Evolutionary conservation across 2,113 vertebrate genomes (phyloP), one percentile per base, ranked within the genome.

Genomic region (Bostrychus sinensis): DNA sequence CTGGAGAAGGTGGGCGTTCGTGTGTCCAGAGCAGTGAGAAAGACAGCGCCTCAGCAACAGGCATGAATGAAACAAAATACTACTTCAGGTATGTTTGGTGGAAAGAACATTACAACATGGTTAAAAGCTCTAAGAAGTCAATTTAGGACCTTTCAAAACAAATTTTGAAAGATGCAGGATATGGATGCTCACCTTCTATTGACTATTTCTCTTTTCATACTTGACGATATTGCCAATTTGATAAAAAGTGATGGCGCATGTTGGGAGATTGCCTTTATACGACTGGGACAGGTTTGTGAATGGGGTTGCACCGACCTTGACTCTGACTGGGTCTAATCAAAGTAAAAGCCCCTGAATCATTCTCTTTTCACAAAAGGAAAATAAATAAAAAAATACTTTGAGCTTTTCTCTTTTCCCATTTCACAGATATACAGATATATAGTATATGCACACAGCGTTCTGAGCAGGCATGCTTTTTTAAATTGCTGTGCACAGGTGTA

Each of bases 231-330:
- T 22, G 23, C 3, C 14, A 28, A 28, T n/a, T 51, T 30, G 48
- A 28, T 30, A 6, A 28, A n/a, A 51, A 51, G 14, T n/a, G 13
- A n/a, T 5, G 0, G 46, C 22, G 48, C 6, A 6, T 51, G 28
- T 51, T 50, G 22, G 13, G 13, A 50, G 46, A 50, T 50, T 50
- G 37, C 22, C 22, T 28, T 50, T 13, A 16, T 16, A 23, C 16
- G 46, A 50, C 25, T 25, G 25, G 46, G 12, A 22, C 4, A 12
- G 12, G 23, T 25, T 45, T 28, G 46, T 16, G 22, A 16, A 50
- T 26, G 46, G 25, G 46, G 48, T 30, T 51, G 48, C n/a, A 14
- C 25, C 7, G 48, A 51, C 48, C 48, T 51, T 30, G 25, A 30
- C 48, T 51, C 25, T 30, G 48, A 25, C 48, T 28, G 13, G 5